phyloP scores from a whole-genome alignment of 1,140 invertebrate species.

The Octopus sinensis region DNA sequence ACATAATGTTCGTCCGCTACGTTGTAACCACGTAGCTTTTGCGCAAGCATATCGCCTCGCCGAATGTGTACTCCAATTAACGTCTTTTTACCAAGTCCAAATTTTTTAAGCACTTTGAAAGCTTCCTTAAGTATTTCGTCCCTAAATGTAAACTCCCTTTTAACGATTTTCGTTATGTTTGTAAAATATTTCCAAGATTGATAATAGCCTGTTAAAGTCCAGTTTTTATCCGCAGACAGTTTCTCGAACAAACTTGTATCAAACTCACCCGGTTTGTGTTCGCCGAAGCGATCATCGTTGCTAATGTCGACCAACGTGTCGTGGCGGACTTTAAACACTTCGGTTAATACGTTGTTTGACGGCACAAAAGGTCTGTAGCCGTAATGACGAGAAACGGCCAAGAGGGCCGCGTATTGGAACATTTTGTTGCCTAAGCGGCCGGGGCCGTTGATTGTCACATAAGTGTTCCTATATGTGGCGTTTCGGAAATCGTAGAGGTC shows the following conservation, averaged over 20 bases:
- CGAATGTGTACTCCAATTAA: slow-evolving; percentile 41
- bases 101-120: slow-evolving; percentile 15
- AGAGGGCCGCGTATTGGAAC: slow-evolving; percentile 39
- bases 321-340: slow-evolving; percentile 23
- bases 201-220: slow-evolving; percentile 29
- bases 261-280: slow-evolving; percentile 26
- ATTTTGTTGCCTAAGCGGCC: slow-evolving; percentile 41
- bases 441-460: slow-evolving; percentile 8
- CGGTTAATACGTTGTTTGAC: slow-evolving; percentile 13
- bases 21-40: slow-evolving; percentile 27
- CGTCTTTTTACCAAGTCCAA: slow-evolving; percentile 1
- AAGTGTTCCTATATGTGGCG: slow-evolving; percentile 1
- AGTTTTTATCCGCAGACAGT: slow-evolving; percentile 22
- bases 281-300: slow-evolving; percentile 16
- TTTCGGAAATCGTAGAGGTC: neutral
- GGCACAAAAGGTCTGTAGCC: slow-evolving; percentile 27
- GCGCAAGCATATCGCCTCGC: slow-evolving; percentile 36
- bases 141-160: slow-evolving; percentile 33
- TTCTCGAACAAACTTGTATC: slow-evolving; percentile 24
- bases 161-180: slow-evolving; percentile 23
- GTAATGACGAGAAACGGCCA: slow-evolving; percentile 26
- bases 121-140: slow-evolving; percentile 22
- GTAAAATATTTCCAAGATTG: slow-evolving; percentile 44
- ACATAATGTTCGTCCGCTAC: slow-evolving; percentile 26
- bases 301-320: slow-evolving; percentile 1